phyloP scores from a whole-genome alignment of 2,797 vertebrate species.

The Halcyon leucocephala region DNA sequence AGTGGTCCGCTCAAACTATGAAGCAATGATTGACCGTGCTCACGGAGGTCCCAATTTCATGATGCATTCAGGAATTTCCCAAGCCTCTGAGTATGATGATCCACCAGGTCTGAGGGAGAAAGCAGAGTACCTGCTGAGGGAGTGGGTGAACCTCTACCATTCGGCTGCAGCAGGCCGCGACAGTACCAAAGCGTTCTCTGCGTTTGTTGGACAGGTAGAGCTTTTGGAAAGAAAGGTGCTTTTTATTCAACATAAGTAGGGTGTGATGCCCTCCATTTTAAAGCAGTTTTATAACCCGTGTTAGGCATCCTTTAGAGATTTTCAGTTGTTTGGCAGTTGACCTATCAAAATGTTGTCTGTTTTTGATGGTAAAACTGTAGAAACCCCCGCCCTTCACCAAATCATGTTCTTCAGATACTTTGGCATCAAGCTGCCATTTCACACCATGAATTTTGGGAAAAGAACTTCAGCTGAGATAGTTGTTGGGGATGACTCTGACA shows the following conservation, averaged over 20 bases:
- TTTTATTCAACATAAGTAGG: slow-evolving; percentile 84
- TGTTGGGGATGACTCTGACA: neutral
- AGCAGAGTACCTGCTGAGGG: slow-evolving; percentile 96
- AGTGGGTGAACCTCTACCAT: slow-evolving; percentile 99
- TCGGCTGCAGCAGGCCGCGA: slow-evolving; percentile 97
- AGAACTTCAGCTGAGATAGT: neutral
- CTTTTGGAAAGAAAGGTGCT: slow-evolving; percentile 83
- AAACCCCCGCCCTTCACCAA: neutral
- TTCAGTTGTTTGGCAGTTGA: neutral
- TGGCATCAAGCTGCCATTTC: neutral
- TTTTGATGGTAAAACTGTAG: neutral
- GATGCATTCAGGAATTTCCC: slow-evolving; percentile 99
- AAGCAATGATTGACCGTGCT: slow-evolving; percentile 98
- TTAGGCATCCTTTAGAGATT: slow-evolving; percentile 19
- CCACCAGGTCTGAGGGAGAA: slow-evolving; percentile 97
- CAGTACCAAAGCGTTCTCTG: slow-evolving; percentile 99
- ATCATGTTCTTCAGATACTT: neutral
- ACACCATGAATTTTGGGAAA: neutral
- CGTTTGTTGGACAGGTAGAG: slow-evolving; percentile 98
- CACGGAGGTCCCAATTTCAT: slow-evolving; percentile 99
- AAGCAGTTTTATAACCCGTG: slow-evolving; percentile 69
- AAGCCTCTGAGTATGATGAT: slow-evolving; percentile 98
- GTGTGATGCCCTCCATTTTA: slow-evolving; percentile 74
- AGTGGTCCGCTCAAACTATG: slow-evolving; percentile 97
- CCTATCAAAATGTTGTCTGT: neutral